phyloP scores from a whole-genome alignment of 2,797 vertebrate species.

The Coreius guichenoti region DNA sequence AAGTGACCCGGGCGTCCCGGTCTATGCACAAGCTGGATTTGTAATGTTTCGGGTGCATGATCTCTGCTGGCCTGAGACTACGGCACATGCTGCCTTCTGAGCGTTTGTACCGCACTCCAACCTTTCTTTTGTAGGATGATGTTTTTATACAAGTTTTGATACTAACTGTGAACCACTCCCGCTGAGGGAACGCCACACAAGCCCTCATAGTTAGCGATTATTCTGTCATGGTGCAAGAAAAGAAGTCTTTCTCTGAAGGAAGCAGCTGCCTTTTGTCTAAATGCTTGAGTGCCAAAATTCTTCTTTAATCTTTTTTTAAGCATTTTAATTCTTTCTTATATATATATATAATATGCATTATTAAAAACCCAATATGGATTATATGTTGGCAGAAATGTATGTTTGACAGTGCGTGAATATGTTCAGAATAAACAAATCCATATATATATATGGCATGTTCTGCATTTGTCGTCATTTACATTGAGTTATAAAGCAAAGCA shows the following conservation, averaged over 20 bases:
- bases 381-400: slow-evolving; percentile 44
- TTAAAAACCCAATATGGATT: slow-evolving; percentile 39
- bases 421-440: slow-evolving; percentile 48
- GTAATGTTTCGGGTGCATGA: slow-evolving; percentile 17
- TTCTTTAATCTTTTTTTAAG: slow-evolving; percentile 48
- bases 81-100: slow-evolving; percentile 35
- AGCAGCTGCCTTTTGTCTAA: slow-evolving; percentile 29
- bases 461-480: neutral
- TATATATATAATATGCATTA: slow-evolving; percentile 26
- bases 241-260: slow-evolving; percentile 24
- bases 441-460: slow-evolving; percentile 42
- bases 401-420: slow-evolving; percentile 47
- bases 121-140: slow-evolving; percentile 59
- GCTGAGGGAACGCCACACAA: neutral
- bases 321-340: slow-evolving; percentile 41
- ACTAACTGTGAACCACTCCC: slow-evolving; percentile 74
- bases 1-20: neutral
- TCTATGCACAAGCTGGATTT: slow-evolving; percentile 38
- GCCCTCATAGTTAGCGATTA: neutral
- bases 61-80: slow-evolving; percentile 43
- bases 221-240: slow-evolving; percentile 14
- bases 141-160: slow-evolving; percentile 76
- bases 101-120: slow-evolving; percentile 31
- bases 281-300: slow-evolving; percentile 58
- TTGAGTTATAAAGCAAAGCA: neutral